A percentile compares a stretch with the other conserved stretches of the same genome.
phyloP scores from a whole-genome alignment of 2,797 vertebrate genomes.

The Pseudotriccus pelzelni region DNA sequence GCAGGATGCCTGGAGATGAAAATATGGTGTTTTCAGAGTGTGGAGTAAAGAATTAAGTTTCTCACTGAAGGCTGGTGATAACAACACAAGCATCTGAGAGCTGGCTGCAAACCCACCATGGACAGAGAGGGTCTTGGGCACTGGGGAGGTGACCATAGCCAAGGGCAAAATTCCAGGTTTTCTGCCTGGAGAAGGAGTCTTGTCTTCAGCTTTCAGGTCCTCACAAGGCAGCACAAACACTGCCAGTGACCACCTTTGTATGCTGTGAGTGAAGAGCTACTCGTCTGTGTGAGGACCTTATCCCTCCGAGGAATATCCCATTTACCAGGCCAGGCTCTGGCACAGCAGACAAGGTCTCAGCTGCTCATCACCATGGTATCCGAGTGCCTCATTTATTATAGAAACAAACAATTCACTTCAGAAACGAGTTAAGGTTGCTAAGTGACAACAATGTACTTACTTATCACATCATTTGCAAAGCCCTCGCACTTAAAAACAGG shows the following conservation, averaged over 20 bases:
- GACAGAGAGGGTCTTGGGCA: not conserved
- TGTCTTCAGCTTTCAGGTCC: not conserved
- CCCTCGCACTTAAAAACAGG: slow-evolving; percentile 53
- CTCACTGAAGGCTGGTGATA: not conserved
- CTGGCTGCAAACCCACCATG: not conserved
- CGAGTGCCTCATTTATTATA: slow-evolving; percentile 60
- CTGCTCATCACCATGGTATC: slow-evolving; percentile 63
- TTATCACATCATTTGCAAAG: slow-evolving; percentile 62
- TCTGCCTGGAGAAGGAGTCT: not conserved
- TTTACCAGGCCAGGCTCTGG: not conserved
- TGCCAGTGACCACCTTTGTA: not conserved
- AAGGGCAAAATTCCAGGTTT: not conserved
- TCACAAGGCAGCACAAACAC: not conserved
- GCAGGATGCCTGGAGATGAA: not conserved
- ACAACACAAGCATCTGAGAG: not conserved
- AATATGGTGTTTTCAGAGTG: not conserved
- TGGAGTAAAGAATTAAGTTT: not conserved
- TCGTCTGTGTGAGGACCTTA: not conserved
- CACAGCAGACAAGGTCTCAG: slow-evolving; percentile 30
- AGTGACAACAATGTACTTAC: slow-evolving; percentile 70
- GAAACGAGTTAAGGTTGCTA: slow-evolving; percentile 67
- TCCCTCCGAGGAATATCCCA: not conserved
- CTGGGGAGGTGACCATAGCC: not conserved
- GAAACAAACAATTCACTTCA: slow-evolving; percentile 69
- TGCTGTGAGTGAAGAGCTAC: not conserved